phyloP scores from a whole-genome alignment of 2,888 invertebrate species.

The Heteropelma amictum region DNA sequence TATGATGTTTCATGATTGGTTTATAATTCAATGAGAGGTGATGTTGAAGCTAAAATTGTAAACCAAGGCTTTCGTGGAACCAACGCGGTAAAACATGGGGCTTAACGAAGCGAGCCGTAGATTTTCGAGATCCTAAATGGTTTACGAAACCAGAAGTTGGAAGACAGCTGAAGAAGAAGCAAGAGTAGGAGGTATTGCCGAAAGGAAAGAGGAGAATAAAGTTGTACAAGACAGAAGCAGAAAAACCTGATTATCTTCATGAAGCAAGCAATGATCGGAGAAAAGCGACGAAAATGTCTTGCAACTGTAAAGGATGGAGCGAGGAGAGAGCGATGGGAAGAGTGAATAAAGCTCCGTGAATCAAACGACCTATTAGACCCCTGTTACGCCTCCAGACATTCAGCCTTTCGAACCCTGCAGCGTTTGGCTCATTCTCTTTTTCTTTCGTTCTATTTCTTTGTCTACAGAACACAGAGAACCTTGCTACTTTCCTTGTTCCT shows the following conservation, averaged over 20 bases:
- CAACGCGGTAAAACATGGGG: conserved; percentile 1
- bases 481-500: no score
- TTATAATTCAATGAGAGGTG: conserved; percentile 19
- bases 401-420: conserved; percentile 59
- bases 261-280: conserved; percentile 40
- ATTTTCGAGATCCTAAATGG: conserved; percentile 6
- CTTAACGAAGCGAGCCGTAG: conserved; percentile 35
- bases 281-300: neutral
- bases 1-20: conserved; percentile 32
- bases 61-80: neutral
- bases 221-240: conserved; percentile 45
- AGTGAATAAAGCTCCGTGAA: neutral
- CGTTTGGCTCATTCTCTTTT: no score
- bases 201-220: conserved; percentile 44
- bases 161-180: conserved; percentile 7
- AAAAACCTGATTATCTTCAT: conserved; percentile 39
- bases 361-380: conserved; percentile 69
- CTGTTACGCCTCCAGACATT: conserved; percentile 62
- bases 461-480: no score
- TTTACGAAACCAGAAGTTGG: conserved; percentile 33
- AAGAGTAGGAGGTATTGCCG: conserved; percentile 32
- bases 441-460: no score
- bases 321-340: neutral
- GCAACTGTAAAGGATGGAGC: neutral
- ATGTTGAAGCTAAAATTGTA: neutral